These are phyloP conservation scores for Papio anubis DNA, from an alignment of 2,113 vertebrate species.

Conservation along the genomic window DNA sequence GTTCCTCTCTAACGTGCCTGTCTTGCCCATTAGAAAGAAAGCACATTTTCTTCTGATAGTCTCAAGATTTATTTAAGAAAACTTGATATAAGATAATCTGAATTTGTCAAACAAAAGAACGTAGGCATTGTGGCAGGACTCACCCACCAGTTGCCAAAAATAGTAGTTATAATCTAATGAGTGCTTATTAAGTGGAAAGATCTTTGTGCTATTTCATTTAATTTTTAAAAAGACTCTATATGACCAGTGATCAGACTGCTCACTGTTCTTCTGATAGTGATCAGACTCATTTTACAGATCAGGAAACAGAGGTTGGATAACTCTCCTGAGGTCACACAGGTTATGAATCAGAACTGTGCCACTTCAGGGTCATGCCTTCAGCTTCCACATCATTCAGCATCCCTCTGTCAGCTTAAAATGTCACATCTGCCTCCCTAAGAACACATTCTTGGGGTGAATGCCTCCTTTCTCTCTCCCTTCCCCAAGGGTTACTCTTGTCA, in stretches of 20 bases:
- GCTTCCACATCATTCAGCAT: neutral
- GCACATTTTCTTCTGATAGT: neutral
- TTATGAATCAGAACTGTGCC: neutral
- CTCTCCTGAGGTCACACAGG: neutral
- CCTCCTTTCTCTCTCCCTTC: neutral
- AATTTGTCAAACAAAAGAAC: neutral
- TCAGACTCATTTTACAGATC: neutral
- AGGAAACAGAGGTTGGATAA: neutral
- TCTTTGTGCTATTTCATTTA: neutral
- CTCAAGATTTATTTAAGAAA: slow-evolving; percentile 46
- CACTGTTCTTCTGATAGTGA: neutral
- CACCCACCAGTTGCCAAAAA: neutral
- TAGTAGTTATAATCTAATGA: neutral
- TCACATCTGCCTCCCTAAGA: neutral
- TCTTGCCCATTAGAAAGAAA: neutral
- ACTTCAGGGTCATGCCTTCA: neutral
- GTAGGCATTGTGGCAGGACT: neutral
- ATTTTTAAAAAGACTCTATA: neutral
- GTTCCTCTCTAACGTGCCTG: neutral
- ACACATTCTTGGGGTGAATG: neutral
- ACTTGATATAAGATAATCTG: neutral
- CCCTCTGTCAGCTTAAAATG: neutral
- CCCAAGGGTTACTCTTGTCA: neutral
- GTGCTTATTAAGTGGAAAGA: neutral
- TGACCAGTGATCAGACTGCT: neutral